Evolutionary conservation across 1,140 invertebrate genomes (phyloP).

Genomic region (Apis dorsata): DNA sequence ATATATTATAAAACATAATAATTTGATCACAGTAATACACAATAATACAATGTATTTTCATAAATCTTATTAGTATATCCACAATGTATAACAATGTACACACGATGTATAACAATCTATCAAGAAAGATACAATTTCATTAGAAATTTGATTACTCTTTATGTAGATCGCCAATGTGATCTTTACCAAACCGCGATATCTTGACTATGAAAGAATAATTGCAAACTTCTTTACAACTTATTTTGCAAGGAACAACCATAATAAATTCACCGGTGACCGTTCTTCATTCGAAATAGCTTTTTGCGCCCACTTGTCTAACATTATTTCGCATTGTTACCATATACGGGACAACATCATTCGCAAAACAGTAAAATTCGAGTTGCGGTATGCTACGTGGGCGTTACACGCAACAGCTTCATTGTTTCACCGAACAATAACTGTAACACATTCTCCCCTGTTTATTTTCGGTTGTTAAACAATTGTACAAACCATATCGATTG

Average conservation of each 20-base stretch:
- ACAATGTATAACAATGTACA: too few species aligned
- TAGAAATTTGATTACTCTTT: constrained; percentile 47
- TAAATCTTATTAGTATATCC: constrained; percentile 29
- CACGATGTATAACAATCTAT: not conserved
- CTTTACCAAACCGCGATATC: constrained; percentile 14
- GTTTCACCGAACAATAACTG: constrained; percentile 55
- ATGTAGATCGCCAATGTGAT: constrained; percentile 30
- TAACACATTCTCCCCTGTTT: constrained; percentile 43
- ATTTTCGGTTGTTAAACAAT: constrained; percentile 24
- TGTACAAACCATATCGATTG: constrained; percentile 17
- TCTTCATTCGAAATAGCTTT: constrained; percentile 47
- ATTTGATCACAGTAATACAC: not conserved
- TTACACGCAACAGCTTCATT: constrained; percentile 47
- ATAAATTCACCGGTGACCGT: constrained; percentile 42
- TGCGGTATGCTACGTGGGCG: constrained; percentile 30
- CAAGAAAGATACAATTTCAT: not conserved
- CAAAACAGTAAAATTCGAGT: constrained; percentile 50
- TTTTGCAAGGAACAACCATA: constrained; percentile 1
- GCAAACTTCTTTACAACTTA: constrained; percentile 33
- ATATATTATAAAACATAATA: not conserved
- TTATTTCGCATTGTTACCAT: constrained; percentile 39
- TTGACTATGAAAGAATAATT: constrained; percentile 1
- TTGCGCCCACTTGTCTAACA: constrained; percentile 42
- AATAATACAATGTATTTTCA: not conserved
- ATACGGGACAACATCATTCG: constrained; percentile 41